Evolutionary conservation across 2,113 vertebrate genomes (phyloP).

Genomic region (Labeo rohita): DNA sequence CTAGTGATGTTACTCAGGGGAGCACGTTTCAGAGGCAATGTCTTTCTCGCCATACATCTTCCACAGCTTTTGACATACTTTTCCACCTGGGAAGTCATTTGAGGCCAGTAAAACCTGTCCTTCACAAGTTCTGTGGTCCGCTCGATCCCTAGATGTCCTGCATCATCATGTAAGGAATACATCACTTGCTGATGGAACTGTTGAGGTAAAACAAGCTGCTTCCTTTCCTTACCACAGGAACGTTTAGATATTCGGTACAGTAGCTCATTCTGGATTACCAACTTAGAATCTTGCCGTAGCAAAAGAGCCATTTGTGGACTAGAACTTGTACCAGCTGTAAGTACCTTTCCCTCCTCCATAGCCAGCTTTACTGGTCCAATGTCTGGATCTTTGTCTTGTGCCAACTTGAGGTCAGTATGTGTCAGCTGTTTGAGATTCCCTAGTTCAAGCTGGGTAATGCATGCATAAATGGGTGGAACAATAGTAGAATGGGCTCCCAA

Average conservation of each 20-base stretch:
- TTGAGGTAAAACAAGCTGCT: not conserved
- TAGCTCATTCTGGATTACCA: not conserved
- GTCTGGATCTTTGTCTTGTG: not conserved
- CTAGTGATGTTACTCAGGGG: not conserved
- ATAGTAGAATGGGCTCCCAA: not conserved
- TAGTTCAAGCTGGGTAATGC: not conserved
- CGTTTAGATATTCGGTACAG: not conserved
- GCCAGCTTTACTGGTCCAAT: not conserved
- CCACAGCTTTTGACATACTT: not conserved
- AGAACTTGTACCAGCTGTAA: not conserved
- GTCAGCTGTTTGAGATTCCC: not conserved
- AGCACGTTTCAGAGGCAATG: not conserved
- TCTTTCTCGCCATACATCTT: not conserved
- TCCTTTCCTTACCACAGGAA: not conserved
- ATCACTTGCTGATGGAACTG: not conserved
- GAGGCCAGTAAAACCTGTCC: not conserved
- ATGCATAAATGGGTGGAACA: not conserved
- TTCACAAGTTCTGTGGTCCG: not conserved
- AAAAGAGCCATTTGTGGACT: not conserved
- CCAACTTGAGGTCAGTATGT: not conserved
- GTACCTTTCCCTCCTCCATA: not conserved
- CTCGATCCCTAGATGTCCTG: not conserved
- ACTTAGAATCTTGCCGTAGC: not conserved
- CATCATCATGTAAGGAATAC: constrained; percentile 1
- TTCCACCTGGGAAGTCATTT: not conserved